Percentiles rank a stretch among this genome's conserved stretches.
phyloP scores from a whole-genome alignment of 1,140 invertebrate species.

The Tyrophagus putrescentiae region DNA sequence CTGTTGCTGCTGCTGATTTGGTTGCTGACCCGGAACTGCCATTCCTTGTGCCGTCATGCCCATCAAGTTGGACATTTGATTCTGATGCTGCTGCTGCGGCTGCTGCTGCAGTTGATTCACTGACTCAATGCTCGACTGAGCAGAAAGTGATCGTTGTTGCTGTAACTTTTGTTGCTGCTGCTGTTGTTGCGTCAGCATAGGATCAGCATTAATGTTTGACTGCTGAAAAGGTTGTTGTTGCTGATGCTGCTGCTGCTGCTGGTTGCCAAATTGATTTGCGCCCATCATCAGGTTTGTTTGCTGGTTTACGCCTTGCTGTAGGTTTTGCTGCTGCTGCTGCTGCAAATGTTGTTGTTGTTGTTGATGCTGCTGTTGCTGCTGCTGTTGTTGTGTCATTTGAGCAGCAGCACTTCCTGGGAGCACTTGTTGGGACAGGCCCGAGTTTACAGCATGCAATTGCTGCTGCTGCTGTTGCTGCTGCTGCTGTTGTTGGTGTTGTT shows the following conservation, averaged over 20 bases:
- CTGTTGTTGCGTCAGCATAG: background rate
- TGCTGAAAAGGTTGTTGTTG: background rate
- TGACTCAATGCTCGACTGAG: background rate
- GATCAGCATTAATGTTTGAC: background rate
- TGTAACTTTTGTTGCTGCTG: conserved; percentile 5
- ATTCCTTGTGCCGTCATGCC: background rate
- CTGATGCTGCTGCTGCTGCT: too few species aligned
- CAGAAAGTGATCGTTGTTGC: background rate
- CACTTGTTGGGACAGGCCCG: background rate
- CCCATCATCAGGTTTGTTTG: background rate
- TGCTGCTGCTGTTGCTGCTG: background rate
- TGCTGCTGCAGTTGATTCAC: background rate
- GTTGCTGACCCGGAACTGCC: background rate
- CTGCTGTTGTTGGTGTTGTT: conserved; percentile 1
- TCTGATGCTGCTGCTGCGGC: background rate
- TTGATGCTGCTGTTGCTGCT: background rate
- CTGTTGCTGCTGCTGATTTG: conserved; percentile 5
- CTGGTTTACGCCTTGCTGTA: too few species aligned
- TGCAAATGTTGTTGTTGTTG: background rate
- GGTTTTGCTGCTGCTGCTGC: background rate
- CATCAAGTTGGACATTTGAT: background rate
- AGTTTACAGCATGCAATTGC: background rate
- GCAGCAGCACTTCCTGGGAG: background rate
- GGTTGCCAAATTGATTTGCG: background rate
- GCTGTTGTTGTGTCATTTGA: background rate